These are phyloP conservation scores for Platycheirus albimanus DNA, from an alignment of 2,888 invertebrate genomes.

Conservation along the genomic window DNA sequence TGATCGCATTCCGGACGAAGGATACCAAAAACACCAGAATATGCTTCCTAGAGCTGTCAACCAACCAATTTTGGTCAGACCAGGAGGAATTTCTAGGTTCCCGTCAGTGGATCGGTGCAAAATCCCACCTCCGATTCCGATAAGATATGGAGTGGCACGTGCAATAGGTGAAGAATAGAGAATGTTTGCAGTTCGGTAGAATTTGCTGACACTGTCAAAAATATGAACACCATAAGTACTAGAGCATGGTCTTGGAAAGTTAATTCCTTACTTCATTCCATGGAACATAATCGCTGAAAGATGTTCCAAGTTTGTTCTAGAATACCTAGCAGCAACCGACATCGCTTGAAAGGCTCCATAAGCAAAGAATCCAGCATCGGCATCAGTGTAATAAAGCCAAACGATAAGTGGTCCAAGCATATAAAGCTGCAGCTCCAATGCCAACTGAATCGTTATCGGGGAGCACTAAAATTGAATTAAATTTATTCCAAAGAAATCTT, in stretches of 20 bases:
- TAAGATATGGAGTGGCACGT: constrained; percentile 86
- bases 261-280: constrained; percentile 88
- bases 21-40: constrained; percentile 85
- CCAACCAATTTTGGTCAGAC: constrained; percentile 81
- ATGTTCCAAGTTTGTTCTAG: constrained; percentile 85
- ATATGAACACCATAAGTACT: too few relatives aligned
- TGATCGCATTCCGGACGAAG: constrained; percentile 84
- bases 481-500: neutral
- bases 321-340: constrained; percentile 86
- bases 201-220: constrained; percentile 85
- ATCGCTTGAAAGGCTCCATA: constrained; percentile 85
- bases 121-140: constrained; percentile 86
- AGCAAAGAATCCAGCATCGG: constrained; percentile 84
- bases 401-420: constrained; percentile 86
- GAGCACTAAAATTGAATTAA: constrained; percentile 85
- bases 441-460: constrained; percentile 89
- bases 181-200: constrained; percentile 87
- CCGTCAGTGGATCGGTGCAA: constrained; percentile 79
- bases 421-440: constrained; percentile 89
- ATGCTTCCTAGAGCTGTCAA: constrained; percentile 76
- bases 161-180: constrained; percentile 86
- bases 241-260: too few relatives aligned
- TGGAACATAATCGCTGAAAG: constrained; percentile 87
- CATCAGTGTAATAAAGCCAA: constrained; percentile 85
- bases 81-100: constrained; percentile 82